phyloP scores from a whole-genome alignment of 2,113 vertebrate genomes.

The Hiodon alosoides region DNA sequence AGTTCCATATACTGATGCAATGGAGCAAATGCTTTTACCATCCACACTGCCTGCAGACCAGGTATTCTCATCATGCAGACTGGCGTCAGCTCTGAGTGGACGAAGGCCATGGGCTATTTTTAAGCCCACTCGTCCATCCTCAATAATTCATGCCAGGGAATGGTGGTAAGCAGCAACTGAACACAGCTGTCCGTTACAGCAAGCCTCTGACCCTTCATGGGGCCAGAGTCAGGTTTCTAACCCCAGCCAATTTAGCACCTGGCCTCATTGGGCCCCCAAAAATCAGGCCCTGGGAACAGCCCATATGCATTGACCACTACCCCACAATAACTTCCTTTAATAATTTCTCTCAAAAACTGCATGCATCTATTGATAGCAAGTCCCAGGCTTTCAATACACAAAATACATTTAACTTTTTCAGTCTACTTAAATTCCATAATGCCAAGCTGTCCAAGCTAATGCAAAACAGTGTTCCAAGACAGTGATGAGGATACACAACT shows the following conservation, averaged over 20 bases:
- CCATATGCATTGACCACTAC: no score
- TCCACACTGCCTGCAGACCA: not conserved
- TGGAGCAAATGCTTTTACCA: not conserved
- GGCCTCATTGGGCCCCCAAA: not conserved
- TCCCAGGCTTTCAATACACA: not conserved
- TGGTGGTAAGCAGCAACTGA: conserved; percentile 4
- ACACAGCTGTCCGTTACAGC: not conserved
- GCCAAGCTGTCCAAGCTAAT: no score
- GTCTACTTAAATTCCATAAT: no score
- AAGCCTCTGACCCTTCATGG: not conserved
- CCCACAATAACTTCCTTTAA: no score
- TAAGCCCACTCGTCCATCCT: conserved; percentile 3
- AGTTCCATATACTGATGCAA: no score
- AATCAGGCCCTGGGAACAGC: no score
- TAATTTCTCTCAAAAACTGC: not conserved
- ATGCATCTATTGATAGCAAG: not conserved
- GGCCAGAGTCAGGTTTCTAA: not conserved
- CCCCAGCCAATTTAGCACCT: not conserved
- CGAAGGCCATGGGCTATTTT: conserved; percentile 6
- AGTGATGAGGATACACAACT: no score
- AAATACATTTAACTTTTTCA: no score
- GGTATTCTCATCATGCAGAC: not conserved
- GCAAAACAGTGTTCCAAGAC: no score
- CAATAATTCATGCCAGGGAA: conserved; percentile 6
- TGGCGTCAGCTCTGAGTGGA: not conserved